Percentiles rank a stretch among this genome's conserved stretches.
phyloP scores from a whole-genome alignment of 1,140 invertebrate genomes.

The Drosophila bipectinata region DNA sequence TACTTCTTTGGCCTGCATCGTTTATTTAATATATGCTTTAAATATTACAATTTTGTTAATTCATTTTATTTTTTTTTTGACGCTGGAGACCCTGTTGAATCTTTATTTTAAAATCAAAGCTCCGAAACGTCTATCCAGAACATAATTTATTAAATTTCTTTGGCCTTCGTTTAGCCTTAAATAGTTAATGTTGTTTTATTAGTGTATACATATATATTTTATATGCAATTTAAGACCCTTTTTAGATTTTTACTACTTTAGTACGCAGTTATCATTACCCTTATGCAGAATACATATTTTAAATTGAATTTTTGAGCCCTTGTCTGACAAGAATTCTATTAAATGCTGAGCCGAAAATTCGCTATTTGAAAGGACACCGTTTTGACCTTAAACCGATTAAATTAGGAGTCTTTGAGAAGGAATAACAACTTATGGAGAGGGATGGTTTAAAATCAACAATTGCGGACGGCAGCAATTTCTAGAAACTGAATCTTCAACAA shows the following conservation, averaged over 20 bases:
- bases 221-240: constrained; percentile 23
- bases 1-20: constrained; percentile 24
- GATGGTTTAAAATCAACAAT: constrained; percentile 41
- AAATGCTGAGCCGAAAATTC: constrained; percentile 24
- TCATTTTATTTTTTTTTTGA: constrained; percentile 18
- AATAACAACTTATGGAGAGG: not conserved
- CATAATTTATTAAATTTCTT: not conserved
- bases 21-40: constrained; percentile 38
- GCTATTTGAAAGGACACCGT: constrained; percentile 17
- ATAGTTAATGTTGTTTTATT: constrained; percentile 3
- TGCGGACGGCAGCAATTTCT: constrained; percentile 73
- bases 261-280: constrained; percentile 41
- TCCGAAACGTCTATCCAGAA: not conserved
- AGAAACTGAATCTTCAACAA: constrained; percentile 21
- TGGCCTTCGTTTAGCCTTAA: constrained; percentile 6
- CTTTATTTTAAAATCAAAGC: not conserved
- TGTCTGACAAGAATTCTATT: constrained; percentile 30
- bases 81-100: constrained; percentile 1
- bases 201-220: constrained; percentile 35
- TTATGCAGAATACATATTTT: constrained; percentile 15
- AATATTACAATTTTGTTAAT: constrained; percentile 17
- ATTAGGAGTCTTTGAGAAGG: not conserved
- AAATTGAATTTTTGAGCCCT: constrained; percentile 22
- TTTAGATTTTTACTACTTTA: constrained; percentile 46
- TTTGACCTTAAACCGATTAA: constrained; percentile 17